Percentiles rank a stretch among this genome's conserved stretches.
These are phyloP conservation scores for Pseudeuparius sepicola DNA, from an alignment of 2,888 invertebrate species.

Conservation along the genomic window DNA sequence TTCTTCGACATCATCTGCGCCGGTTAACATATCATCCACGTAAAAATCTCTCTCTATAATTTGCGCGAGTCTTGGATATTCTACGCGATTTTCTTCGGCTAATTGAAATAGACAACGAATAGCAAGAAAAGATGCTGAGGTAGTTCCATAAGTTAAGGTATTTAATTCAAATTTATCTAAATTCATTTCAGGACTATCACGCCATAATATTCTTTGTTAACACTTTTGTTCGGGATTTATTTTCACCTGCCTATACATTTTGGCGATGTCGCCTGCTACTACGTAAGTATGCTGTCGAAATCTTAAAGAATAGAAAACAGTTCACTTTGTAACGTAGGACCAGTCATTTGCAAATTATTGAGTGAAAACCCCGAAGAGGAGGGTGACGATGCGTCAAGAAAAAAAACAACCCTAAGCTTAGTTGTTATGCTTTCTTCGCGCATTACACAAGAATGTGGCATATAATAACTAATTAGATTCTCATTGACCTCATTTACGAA, in stretches of 20 bases:
- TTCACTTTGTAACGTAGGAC: slow-evolving; percentile 1
- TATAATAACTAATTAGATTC: too few species aligned
- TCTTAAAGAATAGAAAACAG: neutral
- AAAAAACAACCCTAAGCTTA: slow-evolving; percentile 1
- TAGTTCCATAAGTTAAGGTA: slow-evolving; percentile 15
- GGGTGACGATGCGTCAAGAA: neutral
- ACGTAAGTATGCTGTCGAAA: slow-evolving; percentile 1
- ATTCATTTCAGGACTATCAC: slow-evolving; percentile 2
- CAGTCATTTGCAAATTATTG: neutral
- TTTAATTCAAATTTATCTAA: slow-evolving; percentile 10
- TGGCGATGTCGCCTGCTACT: neutral
- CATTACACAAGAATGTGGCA: slow-evolving; percentile 15
- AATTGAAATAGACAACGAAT: slow-evolving; percentile 11
- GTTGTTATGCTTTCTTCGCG: slow-evolving; percentile 6
- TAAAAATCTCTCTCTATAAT: slow-evolving; percentile 13
- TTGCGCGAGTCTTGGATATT: slow-evolving; percentile 4
- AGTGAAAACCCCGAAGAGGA: neutral
- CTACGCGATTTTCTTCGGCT: slow-evolving; percentile 6
- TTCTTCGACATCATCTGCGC: slow-evolving; percentile 7
- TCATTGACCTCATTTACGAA: slow-evolving; percentile 1
- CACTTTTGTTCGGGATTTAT: slow-evolving; percentile 4
- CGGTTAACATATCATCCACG: slow-evolving; percentile 16
- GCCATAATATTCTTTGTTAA: slow-evolving; percentile 14
- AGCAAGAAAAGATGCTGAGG: slow-evolving; percentile 12
- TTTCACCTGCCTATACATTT: neutral